A percentile compares a stretch with the other conserved stretches of the same genome.
Evolutionary conservation across 2,888 invertebrate species (phyloP).

Genomic region (Lymantria dispar): DNA sequence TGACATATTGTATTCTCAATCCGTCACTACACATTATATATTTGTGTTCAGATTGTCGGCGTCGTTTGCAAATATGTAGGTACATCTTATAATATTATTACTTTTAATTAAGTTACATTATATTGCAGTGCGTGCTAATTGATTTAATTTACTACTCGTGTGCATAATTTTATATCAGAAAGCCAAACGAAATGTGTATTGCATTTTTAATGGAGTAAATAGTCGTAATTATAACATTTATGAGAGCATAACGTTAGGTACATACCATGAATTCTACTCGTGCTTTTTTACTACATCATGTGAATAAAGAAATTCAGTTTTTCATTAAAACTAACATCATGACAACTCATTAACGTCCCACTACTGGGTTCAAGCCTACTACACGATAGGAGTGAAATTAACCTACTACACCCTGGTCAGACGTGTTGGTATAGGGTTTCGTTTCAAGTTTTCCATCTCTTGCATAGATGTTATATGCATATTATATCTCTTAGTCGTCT

Average conservation of each 20-base stretch:
- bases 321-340: background rate
- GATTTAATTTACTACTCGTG: slow-evolving; percentile 53
- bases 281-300: background rate
- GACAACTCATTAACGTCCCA: background rate
- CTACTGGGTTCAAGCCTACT: too few species aligned
- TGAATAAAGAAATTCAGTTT: background rate
- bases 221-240: slow-evolving; percentile 39
- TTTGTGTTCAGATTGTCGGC: too few species aligned
- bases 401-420: too few species aligned
- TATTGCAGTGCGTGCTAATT: slow-evolving; percentile 48
- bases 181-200: slow-evolving; percentile 61
- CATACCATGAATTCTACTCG: slow-evolving; percentile 7
- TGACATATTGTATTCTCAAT: too few species aligned
- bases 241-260: slow-evolving; percentile 25
- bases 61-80: too few species aligned
- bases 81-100: background rate
- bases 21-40: too few species aligned
- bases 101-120: slow-evolving; percentile 49
- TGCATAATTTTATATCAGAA: slow-evolving; percentile 44
- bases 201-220: slow-evolving; percentile 51
- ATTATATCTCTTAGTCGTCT: too few species aligned
- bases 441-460: too few species aligned
- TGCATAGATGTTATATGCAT: too few species aligned
- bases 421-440: too few species aligned
- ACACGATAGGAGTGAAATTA: too few species aligned